Evolutionary conservation across 2,113 vertebrate genomes (phyloP).

Genomic region (Saguinus midas): DNA sequence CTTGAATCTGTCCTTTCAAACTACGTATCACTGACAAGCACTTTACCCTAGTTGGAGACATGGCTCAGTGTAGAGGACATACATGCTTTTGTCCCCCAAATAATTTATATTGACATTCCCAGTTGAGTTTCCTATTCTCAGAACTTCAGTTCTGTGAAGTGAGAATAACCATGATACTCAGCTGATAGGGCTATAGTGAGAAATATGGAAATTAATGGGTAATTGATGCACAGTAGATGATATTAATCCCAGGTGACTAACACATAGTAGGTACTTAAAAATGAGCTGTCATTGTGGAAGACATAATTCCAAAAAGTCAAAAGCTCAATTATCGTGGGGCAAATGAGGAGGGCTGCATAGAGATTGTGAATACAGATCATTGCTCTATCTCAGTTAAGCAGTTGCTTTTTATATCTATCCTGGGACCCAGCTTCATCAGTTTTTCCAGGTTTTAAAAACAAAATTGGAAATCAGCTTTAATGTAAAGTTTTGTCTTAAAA

Average conservation of each 20-base stretch:
- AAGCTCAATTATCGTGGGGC: neutral
- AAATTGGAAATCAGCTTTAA: neutral
- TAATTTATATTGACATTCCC: neutral
- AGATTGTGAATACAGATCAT: neutral
- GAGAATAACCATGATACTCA: neutral
- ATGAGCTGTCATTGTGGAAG: neutral
- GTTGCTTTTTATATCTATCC: neutral
- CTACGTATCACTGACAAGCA: accelerated
- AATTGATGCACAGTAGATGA: neutral
- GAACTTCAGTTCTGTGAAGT: neutral
- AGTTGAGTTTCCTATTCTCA: neutral
- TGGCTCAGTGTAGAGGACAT: neutral
- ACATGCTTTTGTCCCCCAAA: neutral
- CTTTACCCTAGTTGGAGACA: neutral
- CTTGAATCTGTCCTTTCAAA: neutral
- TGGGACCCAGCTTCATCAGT: neutral
- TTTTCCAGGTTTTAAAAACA: neutral
- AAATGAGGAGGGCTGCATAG: neutral
- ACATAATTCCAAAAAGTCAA: neutral
- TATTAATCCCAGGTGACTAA: neutral
- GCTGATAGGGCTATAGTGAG: neutral
- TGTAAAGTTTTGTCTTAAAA: neutral
- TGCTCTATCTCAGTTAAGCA: accelerated
- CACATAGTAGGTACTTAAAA: neutral
- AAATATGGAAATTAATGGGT: neutral